Percentiles rank a stretch among this genome's conserved stretches.
These are phyloP conservation scores for Dermolepida albohirtum DNA, from an alignment of 2,888 invertebrate species.

Conservation along the genomic window DNA sequence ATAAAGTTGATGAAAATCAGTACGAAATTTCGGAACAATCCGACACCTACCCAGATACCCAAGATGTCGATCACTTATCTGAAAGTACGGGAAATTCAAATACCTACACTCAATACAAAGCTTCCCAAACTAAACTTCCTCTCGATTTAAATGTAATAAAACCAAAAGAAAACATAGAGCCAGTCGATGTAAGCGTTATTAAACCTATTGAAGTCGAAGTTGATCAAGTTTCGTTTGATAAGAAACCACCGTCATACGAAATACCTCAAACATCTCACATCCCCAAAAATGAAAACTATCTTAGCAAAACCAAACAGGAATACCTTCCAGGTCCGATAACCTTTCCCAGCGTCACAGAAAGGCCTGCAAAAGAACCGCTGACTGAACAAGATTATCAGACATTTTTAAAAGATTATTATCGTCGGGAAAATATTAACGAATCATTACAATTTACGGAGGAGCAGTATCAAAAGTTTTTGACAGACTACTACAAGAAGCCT, in stretches of 20 bases:
- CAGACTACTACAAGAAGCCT: constrained; percentile 33
- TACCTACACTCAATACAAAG: constrained; percentile 28
- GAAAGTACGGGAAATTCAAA: constrained; percentile 27
- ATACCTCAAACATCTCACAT: neutral
- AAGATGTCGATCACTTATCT: constrained; percentile 30
- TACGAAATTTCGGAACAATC: constrained; percentile 23
- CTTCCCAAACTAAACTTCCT: constrained; percentile 16
- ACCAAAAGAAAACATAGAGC: constrained; percentile 35
- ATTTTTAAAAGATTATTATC: constrained; percentile 40
- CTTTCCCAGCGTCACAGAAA: constrained; percentile 6
- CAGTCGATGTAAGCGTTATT: constrained; percentile 43
- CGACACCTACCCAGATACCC: constrained; percentile 17
- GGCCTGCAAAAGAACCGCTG: neutral
- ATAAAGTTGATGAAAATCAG: constrained; percentile 10
- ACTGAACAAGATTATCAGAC: constrained; percentile 38
- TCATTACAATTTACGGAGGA: constrained; percentile 35
- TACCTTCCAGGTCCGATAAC: constrained; percentile 19
- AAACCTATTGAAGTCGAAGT: constrained; percentile 47
- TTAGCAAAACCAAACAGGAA: neutral
- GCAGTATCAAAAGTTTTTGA: constrained; percentile 39
- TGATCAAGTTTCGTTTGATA: constrained; percentile 17
- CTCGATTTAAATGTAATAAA: constrained; percentile 40
- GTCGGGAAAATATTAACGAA: constrained; percentile 23
- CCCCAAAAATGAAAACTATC: neutral
- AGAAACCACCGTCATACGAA: constrained; percentile 16